These are phyloP conservation scores for Drosophila mayaguana DNA, from an alignment of 2,888 invertebrate species.

Conservation along the genomic window DNA sequence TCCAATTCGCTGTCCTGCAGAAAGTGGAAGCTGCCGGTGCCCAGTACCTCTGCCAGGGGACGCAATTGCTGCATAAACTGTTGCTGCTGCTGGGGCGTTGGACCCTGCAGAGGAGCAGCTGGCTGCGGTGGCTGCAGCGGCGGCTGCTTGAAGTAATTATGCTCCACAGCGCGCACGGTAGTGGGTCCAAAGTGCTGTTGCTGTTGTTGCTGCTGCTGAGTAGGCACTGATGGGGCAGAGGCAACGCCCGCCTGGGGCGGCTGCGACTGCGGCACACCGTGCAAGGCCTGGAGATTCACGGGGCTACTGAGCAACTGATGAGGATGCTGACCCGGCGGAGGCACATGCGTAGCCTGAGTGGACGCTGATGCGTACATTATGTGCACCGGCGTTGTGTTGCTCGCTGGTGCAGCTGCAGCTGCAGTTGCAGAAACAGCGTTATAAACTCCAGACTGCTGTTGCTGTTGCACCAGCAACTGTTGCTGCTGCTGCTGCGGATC, in stretches of 20 bases:
- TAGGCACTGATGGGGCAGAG: constrained; percentile 32
- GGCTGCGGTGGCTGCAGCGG: constrained; percentile 52
- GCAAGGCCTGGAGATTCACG: constrained; percentile 73
- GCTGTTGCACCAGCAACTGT: constrained; percentile 54
- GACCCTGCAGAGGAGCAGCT: constrained; percentile 79
- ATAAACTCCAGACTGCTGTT: constrained; percentile 50
- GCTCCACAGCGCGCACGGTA: constrained; percentile 88
- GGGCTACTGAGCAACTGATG: constrained; percentile 74
- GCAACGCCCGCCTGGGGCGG: constrained; percentile 53
- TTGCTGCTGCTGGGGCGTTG: constrained; percentile 87
- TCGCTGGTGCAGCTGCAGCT: constrained; percentile 58
- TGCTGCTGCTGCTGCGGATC: constrained; percentile 54
- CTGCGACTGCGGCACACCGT: constrained; percentile 48
- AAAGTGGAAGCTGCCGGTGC: constrained; percentile 91
- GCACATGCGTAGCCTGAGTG: constrained; percentile 50
- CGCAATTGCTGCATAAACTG: constrained; percentile 87
- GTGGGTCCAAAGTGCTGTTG: constrained; percentile 85
- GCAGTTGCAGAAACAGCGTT: constrained; percentile 42
- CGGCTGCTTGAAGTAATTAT: constrained; percentile 87
- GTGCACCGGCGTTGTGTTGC: constrained; percentile 78
- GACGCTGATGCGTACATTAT: constrained; percentile 63
- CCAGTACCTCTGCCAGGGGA: constrained; percentile 91
- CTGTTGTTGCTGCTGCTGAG: constrained; percentile 40
- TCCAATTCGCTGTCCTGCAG: constrained; percentile 96
- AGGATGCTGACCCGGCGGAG: constrained; percentile 53